Percentiles rank a stretch among this genome's conserved stretches.
phyloP scores from a whole-genome alignment of 1,140 invertebrate genomes.

The Battus philenor region DNA sequence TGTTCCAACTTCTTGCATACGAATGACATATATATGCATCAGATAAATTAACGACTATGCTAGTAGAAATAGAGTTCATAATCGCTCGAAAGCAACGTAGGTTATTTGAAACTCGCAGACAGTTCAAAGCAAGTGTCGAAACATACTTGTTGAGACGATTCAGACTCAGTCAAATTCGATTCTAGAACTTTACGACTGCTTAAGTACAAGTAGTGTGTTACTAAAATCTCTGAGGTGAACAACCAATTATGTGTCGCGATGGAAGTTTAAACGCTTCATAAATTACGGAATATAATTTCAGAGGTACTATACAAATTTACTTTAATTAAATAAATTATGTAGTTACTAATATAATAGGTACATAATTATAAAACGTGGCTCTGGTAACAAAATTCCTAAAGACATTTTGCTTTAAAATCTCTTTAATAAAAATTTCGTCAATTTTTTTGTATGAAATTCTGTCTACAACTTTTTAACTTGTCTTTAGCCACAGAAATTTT shows the following conservation, averaged over 20 bases:
- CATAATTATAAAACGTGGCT: too few species aligned
- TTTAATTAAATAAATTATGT: too few species aligned
- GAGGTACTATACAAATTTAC: too few species aligned
- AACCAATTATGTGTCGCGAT: conserved; percentile 1
- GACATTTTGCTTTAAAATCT: too few species aligned
- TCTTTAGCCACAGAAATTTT: too few species aligned
- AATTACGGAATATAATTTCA: too few species aligned
- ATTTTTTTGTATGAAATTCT: too few species aligned
- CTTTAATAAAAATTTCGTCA: too few species aligned
- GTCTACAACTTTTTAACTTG: too few species aligned
- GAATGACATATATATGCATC: conserved; percentile 4
- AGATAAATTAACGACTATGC: neutral
- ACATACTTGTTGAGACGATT: conserved; percentile 21
- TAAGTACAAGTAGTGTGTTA: conserved; percentile 2
- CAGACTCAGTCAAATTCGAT: conserved; percentile 28
- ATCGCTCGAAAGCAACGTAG: conserved; percentile 19
- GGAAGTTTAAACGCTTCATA: conserved; percentile 3
- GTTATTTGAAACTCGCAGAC: conserved; percentile 25
- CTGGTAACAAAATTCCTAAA: too few species aligned
- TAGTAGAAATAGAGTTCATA: conserved; percentile 23
- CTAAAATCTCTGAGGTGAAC: neutral
- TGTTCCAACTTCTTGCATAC: conserved; percentile 12
- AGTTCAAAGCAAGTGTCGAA: conserved; percentile 32
- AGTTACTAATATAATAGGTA: too few species aligned
- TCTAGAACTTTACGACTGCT: conserved; percentile 28